These are phyloP conservation scores for Microcebus tavaratra DNA, from an alignment of 2,113 vertebrate species.

Conservation along the genomic window DNA sequence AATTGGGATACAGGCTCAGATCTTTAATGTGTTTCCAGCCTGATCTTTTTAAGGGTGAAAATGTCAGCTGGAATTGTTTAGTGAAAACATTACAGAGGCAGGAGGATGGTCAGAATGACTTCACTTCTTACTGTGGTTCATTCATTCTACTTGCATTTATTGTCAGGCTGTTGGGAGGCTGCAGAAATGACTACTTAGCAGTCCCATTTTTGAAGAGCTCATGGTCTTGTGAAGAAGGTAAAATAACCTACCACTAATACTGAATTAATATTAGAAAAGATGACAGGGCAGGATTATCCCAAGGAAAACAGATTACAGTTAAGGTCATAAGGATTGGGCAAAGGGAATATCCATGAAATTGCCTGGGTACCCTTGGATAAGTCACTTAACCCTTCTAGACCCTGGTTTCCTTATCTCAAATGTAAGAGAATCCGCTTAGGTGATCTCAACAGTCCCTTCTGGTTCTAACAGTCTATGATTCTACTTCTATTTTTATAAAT, in stretches of 20 bases:
- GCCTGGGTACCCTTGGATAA: neutral
- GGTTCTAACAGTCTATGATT: neutral
- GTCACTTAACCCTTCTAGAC: neutral
- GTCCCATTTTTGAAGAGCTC: neutral
- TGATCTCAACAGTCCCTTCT: neutral
- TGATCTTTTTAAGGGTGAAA: neutral
- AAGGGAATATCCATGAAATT: neutral
- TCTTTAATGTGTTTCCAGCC: neutral
- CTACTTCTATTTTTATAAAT: constrained; percentile 20
- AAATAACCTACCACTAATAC: neutral
- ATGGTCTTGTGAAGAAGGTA: neutral
- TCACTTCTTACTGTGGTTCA: neutral
- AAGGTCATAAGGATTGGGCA: neutral
- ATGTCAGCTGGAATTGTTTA: neutral
- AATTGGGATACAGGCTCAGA: neutral
- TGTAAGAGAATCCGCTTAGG: neutral
- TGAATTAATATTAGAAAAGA: constrained; percentile 21
- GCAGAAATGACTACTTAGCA: neutral
- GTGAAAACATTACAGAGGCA: neutral
- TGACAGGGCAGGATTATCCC: neutral
- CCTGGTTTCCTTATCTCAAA: neutral
- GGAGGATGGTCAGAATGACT: neutral
- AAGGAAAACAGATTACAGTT: neutral
- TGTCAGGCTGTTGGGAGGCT: neutral
- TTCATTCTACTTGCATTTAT: neutral